These are phyloP conservation scores for Lasioglossum pauxillum DNA, from an alignment of 2,888 invertebrate genomes.

Conservation along the genomic window DNA sequence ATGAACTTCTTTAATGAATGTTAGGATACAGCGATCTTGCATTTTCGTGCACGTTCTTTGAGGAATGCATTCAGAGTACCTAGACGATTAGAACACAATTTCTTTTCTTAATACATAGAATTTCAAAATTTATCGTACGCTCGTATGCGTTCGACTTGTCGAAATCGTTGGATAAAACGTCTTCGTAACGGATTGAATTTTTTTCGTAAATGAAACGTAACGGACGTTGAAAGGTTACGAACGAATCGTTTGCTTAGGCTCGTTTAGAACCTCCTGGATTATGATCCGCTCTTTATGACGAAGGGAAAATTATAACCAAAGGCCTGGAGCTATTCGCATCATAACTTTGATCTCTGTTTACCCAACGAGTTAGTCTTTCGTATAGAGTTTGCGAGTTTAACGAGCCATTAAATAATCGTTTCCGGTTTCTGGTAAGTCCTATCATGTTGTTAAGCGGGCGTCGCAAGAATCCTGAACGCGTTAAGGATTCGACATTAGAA, in stretches of 20 bases:
- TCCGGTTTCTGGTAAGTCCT: neutral
- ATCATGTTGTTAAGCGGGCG: neutral
- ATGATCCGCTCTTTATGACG: slow-evolving; percentile 40
- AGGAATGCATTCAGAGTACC: neutral
- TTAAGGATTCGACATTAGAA: too few species aligned
- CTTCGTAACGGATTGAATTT: neutral
- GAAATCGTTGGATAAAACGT: neutral
- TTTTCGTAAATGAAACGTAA: slow-evolving; percentile 27
- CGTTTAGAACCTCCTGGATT: slow-evolving; percentile 31
- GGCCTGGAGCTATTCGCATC: slow-evolving; percentile 46
- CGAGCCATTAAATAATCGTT: slow-evolving; percentile 66
- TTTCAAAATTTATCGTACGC: neutral
- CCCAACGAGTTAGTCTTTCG: slow-evolving; percentile 41
- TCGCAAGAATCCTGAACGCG: neutral
- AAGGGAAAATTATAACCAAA: slow-evolving; percentile 61
- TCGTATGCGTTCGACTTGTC: neutral
- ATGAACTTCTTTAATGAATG: neutral
- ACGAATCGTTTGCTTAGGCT: slow-evolving; percentile 58
- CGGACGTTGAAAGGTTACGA: slow-evolving; percentile 6
- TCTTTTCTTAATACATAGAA: neutral
- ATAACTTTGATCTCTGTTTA: slow-evolving; percentile 62
- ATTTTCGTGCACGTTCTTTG: neutral
- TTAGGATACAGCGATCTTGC: neutral
- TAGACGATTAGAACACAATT: neutral
- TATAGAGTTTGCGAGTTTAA: slow-evolving; percentile 53